Base-by-base conservation (phyloP, 64 coral and sea anemone species). In the Platygyra sinensis region DNA sequence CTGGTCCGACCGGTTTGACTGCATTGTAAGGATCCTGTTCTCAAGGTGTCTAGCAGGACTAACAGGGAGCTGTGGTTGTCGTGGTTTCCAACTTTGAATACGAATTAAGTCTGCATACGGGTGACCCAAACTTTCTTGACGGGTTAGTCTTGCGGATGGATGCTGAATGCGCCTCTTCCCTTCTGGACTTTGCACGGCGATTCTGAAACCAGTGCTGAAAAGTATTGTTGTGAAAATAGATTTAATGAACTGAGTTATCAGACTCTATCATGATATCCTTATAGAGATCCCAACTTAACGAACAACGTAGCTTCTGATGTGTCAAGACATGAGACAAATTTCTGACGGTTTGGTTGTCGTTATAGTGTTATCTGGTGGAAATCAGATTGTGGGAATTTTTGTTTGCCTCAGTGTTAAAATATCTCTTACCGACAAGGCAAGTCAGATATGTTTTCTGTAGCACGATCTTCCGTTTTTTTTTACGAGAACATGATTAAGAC, bases 141-240 rank as follows among this genome's bases (percentile, higher is more conserved):
- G 8, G 33, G 74, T 42, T 50, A 6, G 36, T 77, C 17, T 50
- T 2, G 49, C 18, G 32, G 36, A 49, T 16, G 36, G 38, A 42
- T 10, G 18, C 9, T 12, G 16, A 54, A 24, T 52, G 10, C 52
- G 38, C 17, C n/a, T 50, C 74, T 50, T 46, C 20, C 24, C 24
- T 77, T 50, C 74, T 42, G 3, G 74, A 46, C 20, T 77, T 77
- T 24, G 74, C 74, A 22, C 74, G 31, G 18, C 74, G 36, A 22
- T 77, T 77, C 9, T 77, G 74, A 42, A 77, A 77, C 74, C 74
- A 77, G 39, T 51, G 49, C 74, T 77, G 74, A 46, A 77, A 77
- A 10, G 18, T 50, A 77, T 20, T 2, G 2, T 9, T 36, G 0
- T 46, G 13, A 77, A 50, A 77, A 24, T 2, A 77, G 19, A 0